These are phyloP conservation scores for Noturus placidus DNA, from an alignment of 2,113 vertebrate genomes.

Conservation along the genomic window DNA sequence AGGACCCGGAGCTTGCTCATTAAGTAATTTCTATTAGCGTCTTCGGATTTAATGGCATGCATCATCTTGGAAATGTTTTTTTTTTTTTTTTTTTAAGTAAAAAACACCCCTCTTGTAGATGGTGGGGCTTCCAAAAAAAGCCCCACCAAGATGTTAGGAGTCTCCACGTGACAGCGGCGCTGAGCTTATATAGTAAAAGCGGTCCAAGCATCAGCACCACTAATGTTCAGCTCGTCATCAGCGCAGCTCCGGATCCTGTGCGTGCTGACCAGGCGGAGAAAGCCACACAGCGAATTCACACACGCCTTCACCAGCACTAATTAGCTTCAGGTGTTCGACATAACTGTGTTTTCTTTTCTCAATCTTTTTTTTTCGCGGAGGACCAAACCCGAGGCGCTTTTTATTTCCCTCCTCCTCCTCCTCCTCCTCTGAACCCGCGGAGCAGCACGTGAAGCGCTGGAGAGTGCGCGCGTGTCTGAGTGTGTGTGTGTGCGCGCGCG, in stretches of 20 bases:
- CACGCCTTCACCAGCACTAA: conserved; percentile 26
- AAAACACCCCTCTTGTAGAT: neutral
- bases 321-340: conserved; percentile 44
- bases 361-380: neutral
- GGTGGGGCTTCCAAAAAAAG: conserved; percentile 52
- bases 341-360: neutral
- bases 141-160: conserved; percentile 58
- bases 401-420: too few species aligned
- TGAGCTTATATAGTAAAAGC: conserved; percentile 72
- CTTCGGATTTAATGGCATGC: conserved; percentile 56
- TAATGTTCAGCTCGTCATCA: conserved; percentile 52
- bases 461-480: neutral
- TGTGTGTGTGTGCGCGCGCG: too few species aligned
- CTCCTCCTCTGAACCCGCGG: conserved; percentile 2
- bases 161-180: conserved; percentile 72
- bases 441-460: conserved; percentile 19
- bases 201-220: conserved; percentile 77
- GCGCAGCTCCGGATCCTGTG: conserved; percentile 55
- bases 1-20: conserved; percentile 67
- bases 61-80: conserved; percentile 66
- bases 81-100: neutral
- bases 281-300: conserved; percentile 48
- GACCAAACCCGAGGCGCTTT: neutral
- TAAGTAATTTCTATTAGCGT: conserved; percentile 51
- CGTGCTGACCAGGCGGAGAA: conserved; percentile 22